Conservation (phyloP, 2,888 invertebrate genomes). For the Kuschelorhynchus macadamiae region DNA sequence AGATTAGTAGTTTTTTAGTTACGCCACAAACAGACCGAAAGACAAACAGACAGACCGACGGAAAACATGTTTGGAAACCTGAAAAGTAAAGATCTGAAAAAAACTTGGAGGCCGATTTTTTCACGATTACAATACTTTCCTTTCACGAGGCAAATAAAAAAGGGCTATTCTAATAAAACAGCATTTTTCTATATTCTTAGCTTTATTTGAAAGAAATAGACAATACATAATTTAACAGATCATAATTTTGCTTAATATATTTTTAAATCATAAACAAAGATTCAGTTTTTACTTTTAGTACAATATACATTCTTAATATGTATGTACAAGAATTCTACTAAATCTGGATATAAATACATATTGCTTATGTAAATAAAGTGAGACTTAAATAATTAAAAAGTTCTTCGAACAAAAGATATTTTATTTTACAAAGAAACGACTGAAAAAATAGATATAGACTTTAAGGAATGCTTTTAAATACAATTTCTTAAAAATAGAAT, state of each 20-base stretch:
- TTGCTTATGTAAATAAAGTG: constrained; percentile 53
- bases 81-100: no score
- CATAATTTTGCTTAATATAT: constrained; percentile 59
- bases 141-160: no score
- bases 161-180: no score
- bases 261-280: constrained; percentile 42
- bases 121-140: no score
- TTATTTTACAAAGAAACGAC: constrained; percentile 11
- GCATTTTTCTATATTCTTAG: no score
- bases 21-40: no score
- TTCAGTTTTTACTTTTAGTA: constrained; percentile 52
- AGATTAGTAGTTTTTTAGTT: no score
- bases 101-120: no score
- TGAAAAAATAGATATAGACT: constrained; percentile 14
- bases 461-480: constrained; percentile 24
- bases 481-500: constrained; percentile 14
- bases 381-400: constrained; percentile 32
- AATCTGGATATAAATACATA: constrained; percentile 55
- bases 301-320: constrained; percentile 58
- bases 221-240: constrained; percentile 62
- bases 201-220: constrained; percentile 57
- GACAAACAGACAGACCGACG: no score
- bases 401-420: no score
- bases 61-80: no score
- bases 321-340: constrained; percentile 60